Conservation (phyloP, 2,113 vertebrate genomes). For the Benitochromis conjunctus region DNA sequence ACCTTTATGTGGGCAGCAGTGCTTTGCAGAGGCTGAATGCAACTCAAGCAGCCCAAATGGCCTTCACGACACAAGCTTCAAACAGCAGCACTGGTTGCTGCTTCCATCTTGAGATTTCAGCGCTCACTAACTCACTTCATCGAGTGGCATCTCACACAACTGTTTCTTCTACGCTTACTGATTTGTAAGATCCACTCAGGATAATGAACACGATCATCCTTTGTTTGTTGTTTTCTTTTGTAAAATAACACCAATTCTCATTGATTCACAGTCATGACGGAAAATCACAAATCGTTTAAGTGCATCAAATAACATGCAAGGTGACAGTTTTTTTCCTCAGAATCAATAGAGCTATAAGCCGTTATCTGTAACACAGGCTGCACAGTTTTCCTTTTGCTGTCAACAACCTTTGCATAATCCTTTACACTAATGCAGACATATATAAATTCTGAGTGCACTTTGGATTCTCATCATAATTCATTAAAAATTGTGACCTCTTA, state of each 20-base stretch:
- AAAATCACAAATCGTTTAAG: constrained; percentile 24
- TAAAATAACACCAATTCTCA: not conserved
- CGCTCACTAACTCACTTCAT: constrained; percentile 23
- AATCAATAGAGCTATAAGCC: constrained; percentile 17
- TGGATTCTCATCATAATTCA: not conserved
- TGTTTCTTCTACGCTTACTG: not conserved
- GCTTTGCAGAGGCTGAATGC: constrained; percentile 23
- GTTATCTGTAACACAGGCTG: not conserved
- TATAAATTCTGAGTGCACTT: not conserved
- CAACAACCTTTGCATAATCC: not conserved
- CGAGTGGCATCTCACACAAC: not conserved
- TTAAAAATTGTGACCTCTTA: not conserved
- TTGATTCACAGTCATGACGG: not conserved
- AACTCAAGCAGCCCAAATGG: constrained; percentile 21
- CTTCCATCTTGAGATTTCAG: constrained; percentile 13
- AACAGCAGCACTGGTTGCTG: not conserved
- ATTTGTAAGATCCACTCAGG: not conserved
- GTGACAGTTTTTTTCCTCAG: constrained; percentile 2
- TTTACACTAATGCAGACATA: not conserved
- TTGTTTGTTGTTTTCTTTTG: not conserved
- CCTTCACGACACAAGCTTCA: constrained; percentile 38
- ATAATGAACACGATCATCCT: not conserved
- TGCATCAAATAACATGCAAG: not conserved
- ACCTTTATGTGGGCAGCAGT: constrained; percentile 34
- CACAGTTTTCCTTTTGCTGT: not conserved